Base-by-base conservation (phyloP, 2,113 vertebrate species). In the Strigops habroptila region DNA sequence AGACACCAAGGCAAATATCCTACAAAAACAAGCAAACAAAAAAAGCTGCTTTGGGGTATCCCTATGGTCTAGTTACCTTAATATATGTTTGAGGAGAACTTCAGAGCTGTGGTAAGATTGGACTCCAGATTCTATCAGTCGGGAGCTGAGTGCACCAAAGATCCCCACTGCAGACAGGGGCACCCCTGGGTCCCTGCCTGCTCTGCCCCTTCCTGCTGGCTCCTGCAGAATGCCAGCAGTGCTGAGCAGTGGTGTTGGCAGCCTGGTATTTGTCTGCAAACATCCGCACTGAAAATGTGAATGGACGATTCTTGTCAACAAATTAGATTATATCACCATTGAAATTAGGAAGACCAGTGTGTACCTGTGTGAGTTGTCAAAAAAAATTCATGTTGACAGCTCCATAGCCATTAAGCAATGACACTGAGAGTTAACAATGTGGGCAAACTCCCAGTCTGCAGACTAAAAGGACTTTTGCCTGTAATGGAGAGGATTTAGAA, bases 331-430 rank as follows among this genome's bases (percentile, higher is more conserved):
- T 11, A 74, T 37, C 31, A 65, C 24, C 7, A 31, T 0, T 69
- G 67, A 65, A 65, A 60, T 22, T 71, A 43, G 24, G 23, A 88
- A 67, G 43, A 49, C 2, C 4, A 59, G 6, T 0, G 0, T 0
- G 1, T 49, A 57, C 37, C 37, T 57, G 7, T 28, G 35, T 0
- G 1, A 41, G n/a, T 27, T 93, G 67, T 71, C n/a, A 62, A 65
- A 92, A 86, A 53, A 25, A 8, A 9, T 63, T 78, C 0, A 0
- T 0, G 0, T 27, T 89, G 53, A 51, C 35, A 84, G 25, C 14
- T 67, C 43, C 0, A 0, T 60, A 55, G 37, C 41, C 9, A 12
- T 70, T n/a, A 23, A 63, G 21, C 10, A 46, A 10, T 9, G 6
- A n/a, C 13, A 41, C 6, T 1, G 18, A 57, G 33, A 39, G 17